phyloP scores from a whole-genome alignment of 2,113 vertebrate species.

The Balaeniceps rex region DNA sequence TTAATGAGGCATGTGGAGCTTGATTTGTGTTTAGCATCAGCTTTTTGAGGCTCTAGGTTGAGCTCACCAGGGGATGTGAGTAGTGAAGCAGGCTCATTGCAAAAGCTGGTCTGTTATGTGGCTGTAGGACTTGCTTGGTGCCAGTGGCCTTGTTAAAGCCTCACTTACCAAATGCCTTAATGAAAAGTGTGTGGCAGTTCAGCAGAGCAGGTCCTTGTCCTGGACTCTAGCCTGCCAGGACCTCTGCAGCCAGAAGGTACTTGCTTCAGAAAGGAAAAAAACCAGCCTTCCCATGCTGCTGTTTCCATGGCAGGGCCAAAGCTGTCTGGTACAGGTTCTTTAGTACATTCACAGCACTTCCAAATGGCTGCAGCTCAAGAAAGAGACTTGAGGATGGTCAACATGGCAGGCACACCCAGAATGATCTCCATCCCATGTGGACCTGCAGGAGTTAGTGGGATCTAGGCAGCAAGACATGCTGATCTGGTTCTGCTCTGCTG shows the following conservation, averaged over 20 bases:
- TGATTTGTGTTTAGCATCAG: background rate
- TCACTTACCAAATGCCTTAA: background rate
- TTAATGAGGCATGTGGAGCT: background rate
- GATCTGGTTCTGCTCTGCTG: background rate
- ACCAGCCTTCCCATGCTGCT: background rate
- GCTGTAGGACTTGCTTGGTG: background rate
- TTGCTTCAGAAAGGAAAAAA: background rate
- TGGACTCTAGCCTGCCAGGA: background rate
- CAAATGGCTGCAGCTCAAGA: background rate
- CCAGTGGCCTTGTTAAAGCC: background rate
- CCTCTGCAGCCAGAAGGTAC: background rate
- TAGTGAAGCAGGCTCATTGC: background rate
- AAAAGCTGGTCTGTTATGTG: background rate
- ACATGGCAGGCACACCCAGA: background rate
- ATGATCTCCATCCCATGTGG: accelerated
- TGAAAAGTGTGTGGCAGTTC: background rate
- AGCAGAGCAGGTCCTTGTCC: background rate
- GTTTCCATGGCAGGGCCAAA: background rate
- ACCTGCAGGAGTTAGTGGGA: background rate
- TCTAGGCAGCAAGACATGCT: background rate
- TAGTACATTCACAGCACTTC: background rate
- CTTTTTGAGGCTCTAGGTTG: background rate
- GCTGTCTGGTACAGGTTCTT: background rate
- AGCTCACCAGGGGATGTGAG: background rate
- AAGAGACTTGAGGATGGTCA: background rate